Percentiles rank a stretch among this genome's conserved stretches.
Evolutionary conservation across 2,797 vertebrate species (phyloP).

Genomic region (Poeciliopsis gracilis): DNA sequence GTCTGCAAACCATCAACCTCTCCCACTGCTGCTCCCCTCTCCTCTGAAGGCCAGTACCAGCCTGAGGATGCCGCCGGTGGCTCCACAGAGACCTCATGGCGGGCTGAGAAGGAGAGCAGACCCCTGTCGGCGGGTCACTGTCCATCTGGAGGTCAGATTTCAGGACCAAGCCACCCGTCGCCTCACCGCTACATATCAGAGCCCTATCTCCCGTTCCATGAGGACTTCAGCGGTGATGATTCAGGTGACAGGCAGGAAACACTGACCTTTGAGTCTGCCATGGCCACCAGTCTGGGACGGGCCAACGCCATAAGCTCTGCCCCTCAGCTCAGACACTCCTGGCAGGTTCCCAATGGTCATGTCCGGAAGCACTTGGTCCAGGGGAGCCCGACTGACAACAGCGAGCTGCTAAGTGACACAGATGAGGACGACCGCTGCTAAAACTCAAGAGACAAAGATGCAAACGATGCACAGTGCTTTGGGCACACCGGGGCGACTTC

Average conservation of each 20-base stretch:
- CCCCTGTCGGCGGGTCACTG: conserved; percentile 63
- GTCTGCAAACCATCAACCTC: conserved; percentile 83
- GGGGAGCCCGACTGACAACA: conserved; percentile 78
- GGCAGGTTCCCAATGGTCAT: conserved; percentile 98
- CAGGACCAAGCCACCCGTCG: conserved; percentile 81
- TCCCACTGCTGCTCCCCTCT: conserved; percentile 52
- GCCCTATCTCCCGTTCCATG: conserved; percentile 92
- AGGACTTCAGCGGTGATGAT: conserved; percentile 85
- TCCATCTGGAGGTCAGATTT: conserved; percentile 75
- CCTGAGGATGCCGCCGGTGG: conserved; percentile 76
- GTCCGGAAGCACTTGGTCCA: conserved; percentile 88
- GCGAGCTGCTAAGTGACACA: conserved; percentile 92
- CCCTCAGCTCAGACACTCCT: conserved; percentile 92
- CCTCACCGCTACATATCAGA: conserved; percentile 96
- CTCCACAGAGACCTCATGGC: conserved; percentile 53
- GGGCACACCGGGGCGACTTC: conserved; percentile 21
- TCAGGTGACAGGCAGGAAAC: conserved; percentile 86
- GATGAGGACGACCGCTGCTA: conserved; percentile 98
- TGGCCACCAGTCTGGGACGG: conserved; percentile 91
- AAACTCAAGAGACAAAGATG: conserved; percentile 42
- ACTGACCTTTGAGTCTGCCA: conserved; percentile 94
- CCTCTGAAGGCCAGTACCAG: conserved; percentile 79
- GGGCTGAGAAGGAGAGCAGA: conserved; percentile 75
- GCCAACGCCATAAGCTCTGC: conserved; percentile 93
- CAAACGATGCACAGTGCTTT: conserved; percentile 13